Evolutionary conservation across 2,888 invertebrate genomes (phyloP).

Genomic region (Sepioteuthis lessoniana): DNA sequence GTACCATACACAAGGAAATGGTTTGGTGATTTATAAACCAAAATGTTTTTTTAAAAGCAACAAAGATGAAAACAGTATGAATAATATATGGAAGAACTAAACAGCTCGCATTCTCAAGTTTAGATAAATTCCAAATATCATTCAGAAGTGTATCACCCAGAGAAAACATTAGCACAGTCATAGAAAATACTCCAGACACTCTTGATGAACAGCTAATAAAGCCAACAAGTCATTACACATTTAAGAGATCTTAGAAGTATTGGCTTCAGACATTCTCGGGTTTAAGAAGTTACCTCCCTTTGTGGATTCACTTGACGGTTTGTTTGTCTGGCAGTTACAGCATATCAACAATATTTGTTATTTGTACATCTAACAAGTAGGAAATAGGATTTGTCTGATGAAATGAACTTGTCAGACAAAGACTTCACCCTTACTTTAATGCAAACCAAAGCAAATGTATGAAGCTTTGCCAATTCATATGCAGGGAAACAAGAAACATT

Average conservation of each 20-base stretch:
- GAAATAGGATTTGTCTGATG: conserved; percentile 20
- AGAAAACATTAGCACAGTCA: too few species aligned
- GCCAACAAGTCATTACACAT: neutral
- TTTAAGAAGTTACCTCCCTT: neutral
- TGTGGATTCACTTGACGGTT: neutral
- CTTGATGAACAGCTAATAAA: neutral
- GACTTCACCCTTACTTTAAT: neutral
- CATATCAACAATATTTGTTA: neutral
- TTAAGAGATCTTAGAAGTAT: neutral
- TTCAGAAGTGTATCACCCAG: too few species aligned
- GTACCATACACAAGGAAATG: too few species aligned
- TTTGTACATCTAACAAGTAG: neutral
- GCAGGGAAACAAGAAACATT: neutral
- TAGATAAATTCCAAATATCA: too few species aligned
- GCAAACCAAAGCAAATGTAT: neutral
- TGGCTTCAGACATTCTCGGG: neutral
- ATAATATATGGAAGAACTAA: too few species aligned
- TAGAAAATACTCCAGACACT: neutral
- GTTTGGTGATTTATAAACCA: too few species aligned
- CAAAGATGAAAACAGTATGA: too few species aligned
- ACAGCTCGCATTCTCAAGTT: too few species aligned
- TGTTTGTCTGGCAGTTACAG: neutral
- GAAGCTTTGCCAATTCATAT: neutral
- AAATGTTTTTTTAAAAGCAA: too few species aligned
- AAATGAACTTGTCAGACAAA: neutral